Evolutionary conservation across 2,113 vertebrate species (phyloP), one percentile per base, ranked within the genome.

Genomic region (Pavo muticus): DNA sequence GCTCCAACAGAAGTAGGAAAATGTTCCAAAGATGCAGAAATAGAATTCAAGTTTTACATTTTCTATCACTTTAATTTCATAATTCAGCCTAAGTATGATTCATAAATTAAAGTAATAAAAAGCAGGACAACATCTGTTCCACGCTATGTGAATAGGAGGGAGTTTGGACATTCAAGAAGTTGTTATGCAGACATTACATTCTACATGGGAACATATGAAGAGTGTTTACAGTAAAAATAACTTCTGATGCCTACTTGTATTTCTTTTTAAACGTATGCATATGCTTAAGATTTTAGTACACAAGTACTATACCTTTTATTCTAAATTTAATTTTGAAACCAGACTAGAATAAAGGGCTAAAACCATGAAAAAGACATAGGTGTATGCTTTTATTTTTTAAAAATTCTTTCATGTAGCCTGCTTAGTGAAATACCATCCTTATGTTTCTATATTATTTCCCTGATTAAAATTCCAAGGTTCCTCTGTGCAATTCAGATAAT

Each of bases 101-200:
- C 82, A 90, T 96, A 96, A 96, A 94, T 92, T 77, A 87, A 87
- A 25, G 40, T 96, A 97, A 96, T 75, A 95, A 93, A 96, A 96
- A 95, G 42, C 95, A 87, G 91, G 48, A 84, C 50, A 92, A 94
- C 94, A 96, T 97, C 94, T 97, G 97, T 94, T 97, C 90, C 54
- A n/a, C 27, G 47, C 87, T 87, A 65, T 67, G 74, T 63, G 39
- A 76, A 50, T 77, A 84, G 48, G 65, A 89, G 93, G 52, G 86
- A 94, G 87, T 95, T 35, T 80, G 79, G 94, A 96, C 92, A 95
- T 96, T 94, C 0, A 24, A 97, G 96, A 97, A 93, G 84, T 93
- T 90, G 72, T 91, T 94, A 70, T 39, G 23, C 65, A 90, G 94
- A 76, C 45, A n/a, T 83, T 72, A 27, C 39, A 70, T 94, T 88